Evolutionary conservation across 2,797 vertebrate genomes (phyloP).

Genomic region (Danionella dracula): DNA sequence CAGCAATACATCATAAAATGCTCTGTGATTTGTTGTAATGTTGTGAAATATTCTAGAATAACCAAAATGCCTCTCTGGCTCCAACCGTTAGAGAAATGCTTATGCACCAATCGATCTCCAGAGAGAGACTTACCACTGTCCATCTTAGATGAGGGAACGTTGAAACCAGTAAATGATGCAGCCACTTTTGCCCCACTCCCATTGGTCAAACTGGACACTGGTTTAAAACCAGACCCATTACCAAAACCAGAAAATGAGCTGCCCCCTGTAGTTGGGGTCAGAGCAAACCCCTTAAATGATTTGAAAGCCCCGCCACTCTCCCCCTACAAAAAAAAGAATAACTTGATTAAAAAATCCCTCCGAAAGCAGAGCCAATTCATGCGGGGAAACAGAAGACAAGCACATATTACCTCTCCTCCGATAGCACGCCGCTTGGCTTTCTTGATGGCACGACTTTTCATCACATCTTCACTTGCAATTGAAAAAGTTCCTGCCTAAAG

Average conservation of each 20-base stretch:
- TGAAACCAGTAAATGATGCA: slow-evolving; percentile 52
- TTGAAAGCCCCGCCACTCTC: slow-evolving; percentile 62
- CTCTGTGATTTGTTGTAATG: no score
- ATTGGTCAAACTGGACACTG: slow-evolving; percentile 61
- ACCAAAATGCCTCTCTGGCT: no score
- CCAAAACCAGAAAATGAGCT: slow-evolving; percentile 58
- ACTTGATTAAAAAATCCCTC: slow-evolving; percentile 3
- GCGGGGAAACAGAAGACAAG: not conserved
- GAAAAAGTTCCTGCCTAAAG: slow-evolving; percentile 88
- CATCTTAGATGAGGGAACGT: slow-evolving; percentile 41
- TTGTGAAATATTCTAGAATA: no score
- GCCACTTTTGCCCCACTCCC: slow-evolving; percentile 47
- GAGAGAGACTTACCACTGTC: slow-evolving; percentile 57
- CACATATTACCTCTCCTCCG: slow-evolving; percentile 80
- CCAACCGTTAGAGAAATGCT: no score
- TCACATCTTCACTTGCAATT: slow-evolving; percentile 84
- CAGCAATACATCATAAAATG: no score
- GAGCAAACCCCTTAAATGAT: slow-evolving; percentile 68
- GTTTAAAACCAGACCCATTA: slow-evolving; percentile 58
- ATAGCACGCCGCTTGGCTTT: slow-evolving; percentile 86
- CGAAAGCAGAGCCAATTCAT: not conserved
- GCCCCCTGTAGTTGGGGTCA: slow-evolving; percentile 5
- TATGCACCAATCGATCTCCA: no score
- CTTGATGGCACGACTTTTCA: slow-evolving; percentile 90
- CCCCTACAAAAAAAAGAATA: slow-evolving; percentile 43